Conservation (phyloP, 2,113 vertebrate genomes). For the Eurypyga helias region DNA sequence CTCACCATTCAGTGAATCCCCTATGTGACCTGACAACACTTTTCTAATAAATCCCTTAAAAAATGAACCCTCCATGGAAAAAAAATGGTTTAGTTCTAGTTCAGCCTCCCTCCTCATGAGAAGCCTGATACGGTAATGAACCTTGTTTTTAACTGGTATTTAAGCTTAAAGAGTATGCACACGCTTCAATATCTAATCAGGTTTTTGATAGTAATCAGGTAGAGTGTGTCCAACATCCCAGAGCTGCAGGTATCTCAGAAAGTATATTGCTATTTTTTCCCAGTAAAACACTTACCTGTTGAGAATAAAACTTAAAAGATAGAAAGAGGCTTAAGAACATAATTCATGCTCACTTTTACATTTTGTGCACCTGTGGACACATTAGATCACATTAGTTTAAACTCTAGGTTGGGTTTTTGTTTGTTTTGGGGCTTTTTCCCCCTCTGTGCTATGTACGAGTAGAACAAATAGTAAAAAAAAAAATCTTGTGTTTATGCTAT, state of each 20-base stretch:
- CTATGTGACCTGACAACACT: not conserved
- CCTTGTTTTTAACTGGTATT: not conserved
- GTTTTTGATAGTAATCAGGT: not conserved
- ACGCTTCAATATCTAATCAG: not conserved
- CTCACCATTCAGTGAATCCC: not conserved
- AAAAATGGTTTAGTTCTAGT: not conserved
- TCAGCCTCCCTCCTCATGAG: not conserved
- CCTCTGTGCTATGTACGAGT: not conserved
- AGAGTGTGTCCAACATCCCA: not conserved
- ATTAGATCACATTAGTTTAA: not conserved
- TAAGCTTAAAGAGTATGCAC: not conserved
- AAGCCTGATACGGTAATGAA: not conserved
- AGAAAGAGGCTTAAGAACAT: not conserved
- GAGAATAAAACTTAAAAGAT: not conserved
- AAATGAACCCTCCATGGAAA: not conserved
- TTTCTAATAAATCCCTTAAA: not conserved
- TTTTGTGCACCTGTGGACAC: not conserved
- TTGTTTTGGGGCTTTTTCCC: not conserved
- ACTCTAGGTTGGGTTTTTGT: too few relatives aligned
- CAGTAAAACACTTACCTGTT: not conserved
- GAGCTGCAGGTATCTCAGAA: not conserved
- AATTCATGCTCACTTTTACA: not conserved
- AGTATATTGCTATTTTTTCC: not conserved
- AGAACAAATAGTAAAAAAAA: not conserved
- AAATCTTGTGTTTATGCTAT: not conserved